Conservation (phyloP, 2,113 vertebrate genomes). For the Oophaga pumilio region DNA sequence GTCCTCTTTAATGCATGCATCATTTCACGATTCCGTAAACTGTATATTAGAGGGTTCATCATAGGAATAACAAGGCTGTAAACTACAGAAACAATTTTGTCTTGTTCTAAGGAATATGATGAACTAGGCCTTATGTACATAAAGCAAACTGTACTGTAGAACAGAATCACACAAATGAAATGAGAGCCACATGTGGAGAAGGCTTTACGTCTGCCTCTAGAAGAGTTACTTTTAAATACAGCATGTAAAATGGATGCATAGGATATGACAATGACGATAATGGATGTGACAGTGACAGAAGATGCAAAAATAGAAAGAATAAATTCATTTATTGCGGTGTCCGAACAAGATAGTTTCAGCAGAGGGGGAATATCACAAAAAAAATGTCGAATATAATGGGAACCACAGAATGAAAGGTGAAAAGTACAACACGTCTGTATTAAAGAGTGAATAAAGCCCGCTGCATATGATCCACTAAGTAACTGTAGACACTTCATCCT, state of each 20-base stretch:
- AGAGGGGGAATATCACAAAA: constrained; percentile 27
- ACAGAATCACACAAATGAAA: constrained; percentile 4
- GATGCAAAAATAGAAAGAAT: constrained; percentile 8
- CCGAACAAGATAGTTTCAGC: neutral
- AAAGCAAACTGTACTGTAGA: constrained; percentile 21
- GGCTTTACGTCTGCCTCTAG: constrained; percentile 3
- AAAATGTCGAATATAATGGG: neutral
- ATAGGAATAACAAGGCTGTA: constrained; percentile 32
- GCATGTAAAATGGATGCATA: constrained; percentile 7
- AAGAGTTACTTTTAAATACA: neutral
- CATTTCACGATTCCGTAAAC: constrained; percentile 35
- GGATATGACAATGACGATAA: neutral
- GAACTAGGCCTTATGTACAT: constrained; percentile 9
- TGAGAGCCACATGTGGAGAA: constrained; percentile 5
- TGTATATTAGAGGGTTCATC: constrained; percentile 42
- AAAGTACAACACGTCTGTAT: neutral
- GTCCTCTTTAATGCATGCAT: neutral
- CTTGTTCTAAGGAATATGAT: constrained; percentile 1
- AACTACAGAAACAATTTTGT: neutral
- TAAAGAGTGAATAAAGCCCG: constrained; percentile 6
- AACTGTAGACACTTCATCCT: neutral
- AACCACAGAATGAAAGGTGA: constrained; percentile 12
- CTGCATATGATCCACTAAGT: neutral
- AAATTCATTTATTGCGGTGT: constrained; percentile 14
- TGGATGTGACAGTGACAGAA: neutral